Evolutionary conservation across 2,888 invertebrate genomes (phyloP).

Genomic region (Drosophila kambysellisi): DNA sequence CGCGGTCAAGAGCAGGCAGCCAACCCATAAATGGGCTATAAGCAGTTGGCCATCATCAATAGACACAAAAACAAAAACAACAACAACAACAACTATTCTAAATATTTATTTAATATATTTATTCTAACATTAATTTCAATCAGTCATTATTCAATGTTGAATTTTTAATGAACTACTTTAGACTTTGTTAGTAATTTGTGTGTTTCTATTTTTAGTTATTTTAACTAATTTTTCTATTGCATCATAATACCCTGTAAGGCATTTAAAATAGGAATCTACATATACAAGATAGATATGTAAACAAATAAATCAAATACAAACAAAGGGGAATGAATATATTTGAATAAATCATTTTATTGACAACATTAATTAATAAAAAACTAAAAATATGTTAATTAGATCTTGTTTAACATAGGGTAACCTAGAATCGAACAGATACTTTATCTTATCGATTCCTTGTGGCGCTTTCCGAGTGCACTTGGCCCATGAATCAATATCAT

Average conservation of each 20-base stretch:
- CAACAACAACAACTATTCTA: not conserved
- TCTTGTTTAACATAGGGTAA: not conserved
- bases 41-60: conserved; percentile 64
- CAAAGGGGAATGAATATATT: not conserved
- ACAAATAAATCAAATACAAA: not conserved
- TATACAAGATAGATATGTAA: not conserved
- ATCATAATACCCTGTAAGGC: not conserved
- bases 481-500: conserved; percentile 48
- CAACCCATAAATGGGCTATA: conserved; percentile 72
- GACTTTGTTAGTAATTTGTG: not conserved
- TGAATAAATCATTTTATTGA: not conserved
- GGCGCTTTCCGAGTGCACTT: not conserved
- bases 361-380: not conserved
- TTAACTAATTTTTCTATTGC: not conserved
- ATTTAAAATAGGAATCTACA: not conserved
- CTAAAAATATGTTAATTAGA: not conserved
- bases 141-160: conserved; percentile 39
- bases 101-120: conserved; percentile 14
- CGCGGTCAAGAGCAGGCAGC: conserved; percentile 66
- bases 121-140: conserved; percentile 42
- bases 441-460: conserved; percentile 18
- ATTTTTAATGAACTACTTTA: conserved; percentile 24
- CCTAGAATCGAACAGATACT: not conserved
- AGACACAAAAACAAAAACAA: conserved; percentile 7
- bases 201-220: conserved; percentile 6